A percentile compares a stretch with the other conserved stretches of the same genome.
Evolutionary conservation across 2,113 vertebrate genomes (phyloP).

Genomic region (Podarcis cretensis): DNA sequence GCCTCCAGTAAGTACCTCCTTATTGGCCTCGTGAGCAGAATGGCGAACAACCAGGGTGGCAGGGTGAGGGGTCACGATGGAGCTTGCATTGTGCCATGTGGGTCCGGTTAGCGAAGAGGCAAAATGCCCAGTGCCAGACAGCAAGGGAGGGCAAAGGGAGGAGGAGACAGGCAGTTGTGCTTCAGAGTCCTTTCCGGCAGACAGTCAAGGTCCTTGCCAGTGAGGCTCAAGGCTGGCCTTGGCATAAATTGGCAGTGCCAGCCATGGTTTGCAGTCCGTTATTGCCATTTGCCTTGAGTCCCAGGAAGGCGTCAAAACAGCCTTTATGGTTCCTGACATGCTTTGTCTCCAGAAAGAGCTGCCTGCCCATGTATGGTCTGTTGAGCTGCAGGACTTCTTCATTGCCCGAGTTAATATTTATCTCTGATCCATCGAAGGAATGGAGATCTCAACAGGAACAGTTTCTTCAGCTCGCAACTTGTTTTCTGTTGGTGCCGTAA

Average conservation of each 20-base stretch:
- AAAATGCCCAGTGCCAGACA: background rate
- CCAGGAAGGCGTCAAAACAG: background rate
- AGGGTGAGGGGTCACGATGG: conserved; percentile 43
- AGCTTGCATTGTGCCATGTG: conserved; percentile 26
- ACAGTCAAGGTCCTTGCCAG: background rate
- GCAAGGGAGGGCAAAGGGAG: background rate
- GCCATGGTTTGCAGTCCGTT: conserved; percentile 37
- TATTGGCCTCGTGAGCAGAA: conserved; percentile 38
- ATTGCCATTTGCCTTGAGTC: conserved; percentile 7
- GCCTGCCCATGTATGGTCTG: conserved; percentile 10
- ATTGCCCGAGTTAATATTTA: conserved; percentile 50
- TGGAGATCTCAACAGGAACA: conserved; percentile 30
- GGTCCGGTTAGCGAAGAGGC: background rate
- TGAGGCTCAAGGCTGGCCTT: conserved; percentile 21
- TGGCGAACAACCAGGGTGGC: background rate
- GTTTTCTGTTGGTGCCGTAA: background rate
- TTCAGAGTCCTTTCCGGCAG: conserved; percentile 43
- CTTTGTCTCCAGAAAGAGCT: conserved; percentile 18
- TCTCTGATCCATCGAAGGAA: conserved; percentile 25
- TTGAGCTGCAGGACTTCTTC: background rate
- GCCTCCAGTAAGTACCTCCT: conserved; percentile 72
- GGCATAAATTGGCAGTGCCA: background rate
- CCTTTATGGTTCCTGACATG: background rate
- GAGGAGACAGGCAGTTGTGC: background rate
- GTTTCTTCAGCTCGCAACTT: background rate